phyloP scores from a whole-genome alignment of 2,888 invertebrate genomes.

The Frankliniella intonsa region DNA sequence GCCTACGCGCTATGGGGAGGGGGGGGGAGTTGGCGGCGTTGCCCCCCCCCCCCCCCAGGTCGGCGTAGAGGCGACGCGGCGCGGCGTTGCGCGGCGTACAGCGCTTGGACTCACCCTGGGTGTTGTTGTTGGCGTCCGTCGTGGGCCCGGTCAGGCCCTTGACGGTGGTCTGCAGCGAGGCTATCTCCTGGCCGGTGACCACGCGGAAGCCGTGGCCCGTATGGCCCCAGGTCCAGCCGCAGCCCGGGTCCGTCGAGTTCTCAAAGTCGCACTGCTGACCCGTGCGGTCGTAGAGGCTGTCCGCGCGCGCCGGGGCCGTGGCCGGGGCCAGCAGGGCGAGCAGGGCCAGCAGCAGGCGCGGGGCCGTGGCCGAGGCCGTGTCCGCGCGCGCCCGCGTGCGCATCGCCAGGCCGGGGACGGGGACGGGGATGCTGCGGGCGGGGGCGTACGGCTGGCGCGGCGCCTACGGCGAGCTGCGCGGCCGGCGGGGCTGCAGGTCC shows the following conservation, averaged over 20 bases:
- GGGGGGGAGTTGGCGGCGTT: too few species aligned
- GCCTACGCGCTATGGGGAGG: too few species aligned
- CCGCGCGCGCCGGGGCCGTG: background rate
- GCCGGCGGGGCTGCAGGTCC: background rate
- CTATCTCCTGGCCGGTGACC: conserved; percentile 21
- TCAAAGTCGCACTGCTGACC: conserved; percentile 1
- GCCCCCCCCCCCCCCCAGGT: background rate
- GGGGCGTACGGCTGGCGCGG: background rate
- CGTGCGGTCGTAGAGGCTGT: background rate
- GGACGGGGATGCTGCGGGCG: background rate
- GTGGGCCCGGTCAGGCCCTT: background rate
- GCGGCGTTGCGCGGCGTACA: background rate
- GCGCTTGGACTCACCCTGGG: background rate
- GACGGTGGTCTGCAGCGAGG: conserved; percentile 11
- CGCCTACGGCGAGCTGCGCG: background rate
- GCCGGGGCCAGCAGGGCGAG: background rate
- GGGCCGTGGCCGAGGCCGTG: background rate
- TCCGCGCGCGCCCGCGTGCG: background rate
- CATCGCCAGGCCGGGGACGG: background rate
- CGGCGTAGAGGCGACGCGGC: background rate
- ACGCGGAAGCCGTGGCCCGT: conserved; percentile 15
- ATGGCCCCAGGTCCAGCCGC: background rate
- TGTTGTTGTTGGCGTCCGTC: conserved; percentile 19
- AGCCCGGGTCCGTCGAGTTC: conserved; percentile 18
- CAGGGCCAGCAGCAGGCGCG: background rate